Evolutionary conservation across 2,888 invertebrate genomes (phyloP).

Genomic region (Lasioglossum zephyrum): DNA sequence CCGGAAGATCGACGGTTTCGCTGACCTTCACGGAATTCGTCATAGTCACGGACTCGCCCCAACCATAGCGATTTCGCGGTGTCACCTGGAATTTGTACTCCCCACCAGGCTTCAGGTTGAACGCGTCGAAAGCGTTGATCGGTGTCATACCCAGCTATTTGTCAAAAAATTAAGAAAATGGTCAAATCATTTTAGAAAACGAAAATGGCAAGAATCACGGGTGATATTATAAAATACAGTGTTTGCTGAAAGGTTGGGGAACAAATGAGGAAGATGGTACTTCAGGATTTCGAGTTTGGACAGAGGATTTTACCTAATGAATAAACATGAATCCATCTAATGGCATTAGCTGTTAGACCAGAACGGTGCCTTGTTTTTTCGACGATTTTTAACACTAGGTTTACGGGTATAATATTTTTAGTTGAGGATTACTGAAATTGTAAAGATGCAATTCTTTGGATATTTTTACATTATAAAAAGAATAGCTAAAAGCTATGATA

Average conservation of each 20-base stretch:
- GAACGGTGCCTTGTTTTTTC: no score
- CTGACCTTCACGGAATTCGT: constrained; percentile 88
- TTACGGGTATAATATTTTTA: no score
- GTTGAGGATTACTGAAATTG: no score
- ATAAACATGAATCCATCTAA: background rate
- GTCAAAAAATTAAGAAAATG: background rate
- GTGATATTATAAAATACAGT: background rate
- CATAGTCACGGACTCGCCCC: constrained; percentile 92
- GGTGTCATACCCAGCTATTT: constrained; percentile 90
- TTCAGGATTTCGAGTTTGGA: background rate
- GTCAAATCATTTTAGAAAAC: background rate
- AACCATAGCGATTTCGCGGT: constrained; percentile 95
- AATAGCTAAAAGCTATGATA: no score
- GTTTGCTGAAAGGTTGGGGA: background rate
- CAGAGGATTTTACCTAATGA: background rate
- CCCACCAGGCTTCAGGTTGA: constrained; percentile 91
- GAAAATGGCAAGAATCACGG: background rate
- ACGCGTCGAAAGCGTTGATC: constrained; percentile 92
- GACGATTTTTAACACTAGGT: no score
- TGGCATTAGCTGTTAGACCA: no score
- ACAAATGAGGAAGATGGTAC: background rate
- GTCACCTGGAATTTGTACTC: constrained; percentile 95
- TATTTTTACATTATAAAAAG: no score
- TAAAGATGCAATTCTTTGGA: no score
- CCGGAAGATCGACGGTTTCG: constrained; percentile 89